Evolutionary conservation across 2,113 vertebrate genomes (phyloP), one percentile per base, ranked within the genome.

Genomic region (Panthera uncia): DNA sequence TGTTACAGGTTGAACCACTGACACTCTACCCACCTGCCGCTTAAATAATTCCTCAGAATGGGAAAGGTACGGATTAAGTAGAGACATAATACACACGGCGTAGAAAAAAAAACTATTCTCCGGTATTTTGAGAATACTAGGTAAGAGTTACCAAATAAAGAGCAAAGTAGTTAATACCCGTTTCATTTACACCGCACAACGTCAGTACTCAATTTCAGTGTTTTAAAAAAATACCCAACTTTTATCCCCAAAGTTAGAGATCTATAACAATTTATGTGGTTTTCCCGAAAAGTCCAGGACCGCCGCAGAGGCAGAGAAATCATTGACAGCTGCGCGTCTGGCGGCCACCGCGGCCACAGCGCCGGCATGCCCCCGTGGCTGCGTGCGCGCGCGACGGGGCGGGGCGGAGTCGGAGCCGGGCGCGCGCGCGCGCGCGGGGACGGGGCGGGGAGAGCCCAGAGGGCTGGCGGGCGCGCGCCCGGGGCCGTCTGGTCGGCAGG

Each of bases 401-500:
- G 95, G 92, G 50, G 92, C 91, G 25, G 41, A 14, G 79, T 3
- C 2, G 48, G 78, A 6, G 55, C 4, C 36, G n/a, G 69, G 78
- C 48, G 81, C 78, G 87, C 73, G 84, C 63, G 33, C 68, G 55
- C 9, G 29, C 85, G 7, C 41, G 33, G 45, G 19, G 33, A 9
- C 48, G 29, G 48, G n/a, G 57, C 21, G 38, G 48, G 89, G 7
- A 41, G 25, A 45, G 88, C 36, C 36, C 15, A 10, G 82, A 13
- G 50, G 13, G 85, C n/a, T 23, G 18, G 82, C 66, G 36, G 14
- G 57, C 73, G 63, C 27, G 45, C 23, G 82, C 73, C 27, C n/a
- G 41, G 4, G 6, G 25, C 9, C 0, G 27, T 13, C 2, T 0
- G 57, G 83, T 69, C 98, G 97, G 98, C 98, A 99, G 99, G 99